Conservation (phyloP, 92 coral and sea anemone genomes). For the Paragorgia papillata region DNA sequence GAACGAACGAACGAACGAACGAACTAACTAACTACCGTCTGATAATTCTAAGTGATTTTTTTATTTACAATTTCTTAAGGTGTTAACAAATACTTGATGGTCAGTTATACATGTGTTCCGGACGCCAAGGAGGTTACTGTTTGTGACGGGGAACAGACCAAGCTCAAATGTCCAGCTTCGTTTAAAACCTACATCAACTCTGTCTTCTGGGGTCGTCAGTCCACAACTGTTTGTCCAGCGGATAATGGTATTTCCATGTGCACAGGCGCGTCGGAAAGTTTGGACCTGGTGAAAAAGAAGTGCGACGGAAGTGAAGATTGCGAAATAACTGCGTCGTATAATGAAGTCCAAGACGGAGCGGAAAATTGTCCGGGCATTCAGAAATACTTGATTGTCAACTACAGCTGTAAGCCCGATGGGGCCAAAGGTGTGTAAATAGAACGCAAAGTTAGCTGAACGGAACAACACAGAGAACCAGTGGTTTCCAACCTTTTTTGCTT, state of each 20-base stretch:
- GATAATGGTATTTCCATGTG: constrained; percentile 97
- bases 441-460: neutral
- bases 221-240: constrained; percentile 83
- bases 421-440: constrained; percentile 84
- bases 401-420: constrained; percentile 92
- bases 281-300: constrained; percentile 86
- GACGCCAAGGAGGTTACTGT: constrained; percentile 75
- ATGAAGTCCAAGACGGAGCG: constrained; percentile 94
- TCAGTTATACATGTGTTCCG: constrained; percentile 93
- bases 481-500: too few species aligned
- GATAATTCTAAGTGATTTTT: neutral
- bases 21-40: too few species aligned
- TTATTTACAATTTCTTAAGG: constrained; percentile 51
- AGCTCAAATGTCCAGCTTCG: constrained; percentile 85
- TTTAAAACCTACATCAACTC: constrained; percentile 83
- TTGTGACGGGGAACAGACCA: constrained; percentile 81
- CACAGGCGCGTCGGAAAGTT: constrained; percentile 98
- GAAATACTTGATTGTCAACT: constrained; percentile 90
- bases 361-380: constrained; percentile 97
- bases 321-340: constrained; percentile 75
- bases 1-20: too few species aligned
- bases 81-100: constrained; percentile 86
- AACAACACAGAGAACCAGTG: too few species aligned
- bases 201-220: constrained; percentile 98
- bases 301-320: constrained; percentile 87